Conservation (phyloP, 2,113 vertebrate genomes). For the Neogobius melanostomus region DNA sequence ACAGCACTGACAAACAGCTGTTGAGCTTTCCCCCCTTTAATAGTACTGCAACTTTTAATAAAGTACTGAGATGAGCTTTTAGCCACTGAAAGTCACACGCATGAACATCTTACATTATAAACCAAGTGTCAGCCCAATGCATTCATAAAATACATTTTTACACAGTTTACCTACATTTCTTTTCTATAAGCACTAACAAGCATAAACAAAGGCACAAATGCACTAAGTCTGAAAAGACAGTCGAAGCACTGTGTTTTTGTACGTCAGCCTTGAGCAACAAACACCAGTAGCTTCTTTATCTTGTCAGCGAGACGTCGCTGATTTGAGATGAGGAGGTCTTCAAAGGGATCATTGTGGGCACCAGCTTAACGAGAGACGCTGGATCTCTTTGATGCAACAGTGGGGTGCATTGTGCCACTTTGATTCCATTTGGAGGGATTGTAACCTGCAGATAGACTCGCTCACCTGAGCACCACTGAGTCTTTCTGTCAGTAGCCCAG, state of each 20-base stretch:
- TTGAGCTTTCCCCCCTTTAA: slow-evolving; percentile 27
- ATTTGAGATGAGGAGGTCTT: slow-evolving; percentile 60
- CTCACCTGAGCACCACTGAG: slow-evolving; percentile 49
- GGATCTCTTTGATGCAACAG: slow-evolving; percentile 69
- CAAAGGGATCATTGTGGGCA: slow-evolving; percentile 57
- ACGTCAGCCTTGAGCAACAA: slow-evolving; percentile 19
- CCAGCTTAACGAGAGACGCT: slow-evolving; percentile 59
- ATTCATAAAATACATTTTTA: not conserved
- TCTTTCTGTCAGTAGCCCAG: slow-evolving; percentile 61
- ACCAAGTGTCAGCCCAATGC: slow-evolving; percentile 14
- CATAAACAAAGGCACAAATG: slow-evolving; percentile 20
- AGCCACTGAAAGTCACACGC: slow-evolving; percentile 13
- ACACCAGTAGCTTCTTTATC: slow-evolving; percentile 29
- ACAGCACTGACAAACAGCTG: slow-evolving; percentile 31
- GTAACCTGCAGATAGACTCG: slow-evolving; percentile 43
- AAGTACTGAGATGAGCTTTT: slow-evolving; percentile 31
- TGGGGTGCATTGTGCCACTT: slow-evolving; percentile 65
- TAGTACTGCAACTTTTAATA: slow-evolving; percentile 32
- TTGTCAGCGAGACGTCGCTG: slow-evolving; percentile 49
- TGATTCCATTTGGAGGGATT: slow-evolving; percentile 71
- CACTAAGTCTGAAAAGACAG: slow-evolving; percentile 9
- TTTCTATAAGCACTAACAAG: slow-evolving; percentile 17
- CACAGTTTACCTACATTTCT: not conserved
- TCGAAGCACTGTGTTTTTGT: slow-evolving; percentile 8
- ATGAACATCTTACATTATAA: slow-evolving; percentile 37